phyloP scores from a whole-genome alignment of 2,113 vertebrate species.

The Ictidomys tridecemlineatus region DNA sequence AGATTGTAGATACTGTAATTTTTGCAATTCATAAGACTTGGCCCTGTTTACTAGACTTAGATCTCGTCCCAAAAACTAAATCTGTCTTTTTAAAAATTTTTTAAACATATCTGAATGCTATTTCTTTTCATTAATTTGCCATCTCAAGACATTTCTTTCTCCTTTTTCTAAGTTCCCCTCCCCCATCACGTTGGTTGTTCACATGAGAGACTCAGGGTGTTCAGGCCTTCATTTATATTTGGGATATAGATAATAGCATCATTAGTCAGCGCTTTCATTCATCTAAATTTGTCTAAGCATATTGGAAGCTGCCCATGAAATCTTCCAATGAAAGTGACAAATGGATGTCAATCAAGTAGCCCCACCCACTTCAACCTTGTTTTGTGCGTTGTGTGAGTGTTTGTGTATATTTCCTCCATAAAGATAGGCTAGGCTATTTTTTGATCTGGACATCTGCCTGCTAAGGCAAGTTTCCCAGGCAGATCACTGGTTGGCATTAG shows the following conservation, averaged over 20 bases:
- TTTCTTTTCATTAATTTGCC: slow-evolving; percentile 67
- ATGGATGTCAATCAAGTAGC: slow-evolving; percentile 52
- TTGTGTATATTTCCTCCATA: slow-evolving; percentile 54
- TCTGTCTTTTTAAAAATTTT: slow-evolving; percentile 38
- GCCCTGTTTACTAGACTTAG: slow-evolving; percentile 56
- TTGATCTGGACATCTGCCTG: slow-evolving; percentile 67
- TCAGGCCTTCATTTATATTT: slow-evolving; percentile 66
- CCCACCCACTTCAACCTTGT: slow-evolving; percentile 72
- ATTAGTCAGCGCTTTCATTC: slow-evolving; percentile 74
- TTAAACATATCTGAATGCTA: slow-evolving; percentile 32
- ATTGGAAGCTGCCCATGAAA: slow-evolving; percentile 66
- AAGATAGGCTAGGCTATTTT: slow-evolving; percentile 64
- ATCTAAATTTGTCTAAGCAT: slow-evolving; percentile 74
- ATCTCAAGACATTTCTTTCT: slow-evolving; percentile 42
- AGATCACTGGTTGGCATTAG: slow-evolving; percentile 67
- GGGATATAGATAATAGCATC: slow-evolving; percentile 48
- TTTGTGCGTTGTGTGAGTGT: slow-evolving; percentile 66
- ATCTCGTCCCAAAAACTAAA: slow-evolving; percentile 45
- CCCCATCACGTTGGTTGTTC: slow-evolving; percentile 51
- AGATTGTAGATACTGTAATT: slow-evolving; percentile 51
- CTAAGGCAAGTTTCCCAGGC: slow-evolving; percentile 76
- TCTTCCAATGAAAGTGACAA: slow-evolving; percentile 77
- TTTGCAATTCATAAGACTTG: slow-evolving; percentile 68
- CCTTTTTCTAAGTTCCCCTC: slow-evolving; percentile 4
- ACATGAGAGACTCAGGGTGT: slow-evolving; percentile 62